Evolutionary conservation across 2,113 vertebrate genomes (phyloP).

Genomic region (Sander vitreus): DNA sequence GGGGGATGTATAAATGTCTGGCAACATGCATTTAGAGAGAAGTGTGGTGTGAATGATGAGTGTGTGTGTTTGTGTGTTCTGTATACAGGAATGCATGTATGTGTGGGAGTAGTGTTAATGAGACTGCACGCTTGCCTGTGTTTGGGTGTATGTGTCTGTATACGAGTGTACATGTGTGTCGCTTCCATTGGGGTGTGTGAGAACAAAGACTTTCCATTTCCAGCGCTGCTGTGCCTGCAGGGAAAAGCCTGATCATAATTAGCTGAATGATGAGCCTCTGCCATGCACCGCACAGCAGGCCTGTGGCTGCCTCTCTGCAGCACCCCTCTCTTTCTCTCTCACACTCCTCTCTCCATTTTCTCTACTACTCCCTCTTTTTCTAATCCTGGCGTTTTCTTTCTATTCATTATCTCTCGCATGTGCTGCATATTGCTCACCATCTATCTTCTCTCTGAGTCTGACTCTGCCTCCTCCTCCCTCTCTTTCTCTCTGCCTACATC

Average conservation of each 20-base stretch:
- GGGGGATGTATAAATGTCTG: conserved; percentile 33
- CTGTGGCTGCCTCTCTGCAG: conserved; percentile 72
- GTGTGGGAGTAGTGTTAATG: conserved; percentile 42
- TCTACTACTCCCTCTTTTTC: conserved; percentile 55
- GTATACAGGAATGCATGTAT: conserved; percentile 12
- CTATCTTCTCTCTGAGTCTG: conserved; percentile 41
- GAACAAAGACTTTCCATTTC: conserved; percentile 88
- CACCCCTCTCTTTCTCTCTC: conserved; percentile 51
- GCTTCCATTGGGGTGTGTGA: conserved; percentile 84
- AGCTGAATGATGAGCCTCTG: conserved; percentile 86
- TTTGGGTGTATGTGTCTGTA: conserved; percentile 51
- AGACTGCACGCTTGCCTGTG: conserved; percentile 51
- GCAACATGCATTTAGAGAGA: conserved; percentile 54
- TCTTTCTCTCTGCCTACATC: conserved; percentile 56
- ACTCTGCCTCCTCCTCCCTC: background rate
- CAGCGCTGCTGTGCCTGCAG: conserved; percentile 83
- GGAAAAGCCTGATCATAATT: conserved; percentile 88
- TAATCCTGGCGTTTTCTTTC: conserved; percentile 69
- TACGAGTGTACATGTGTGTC: conserved; percentile 59
- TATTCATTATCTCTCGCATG: conserved; percentile 64
- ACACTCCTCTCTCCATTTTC: conserved; percentile 58
- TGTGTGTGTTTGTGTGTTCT: conserved; percentile 13
- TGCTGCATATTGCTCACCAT: conserved; percentile 51
- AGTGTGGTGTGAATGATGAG: conserved; percentile 46
- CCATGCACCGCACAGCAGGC: conserved; percentile 83